Percentiles rank a stretch among this genome's conserved stretches.
Evolutionary conservation across 2,888 invertebrate species (phyloP).

Genomic region (Piscicola geometra): DNA sequence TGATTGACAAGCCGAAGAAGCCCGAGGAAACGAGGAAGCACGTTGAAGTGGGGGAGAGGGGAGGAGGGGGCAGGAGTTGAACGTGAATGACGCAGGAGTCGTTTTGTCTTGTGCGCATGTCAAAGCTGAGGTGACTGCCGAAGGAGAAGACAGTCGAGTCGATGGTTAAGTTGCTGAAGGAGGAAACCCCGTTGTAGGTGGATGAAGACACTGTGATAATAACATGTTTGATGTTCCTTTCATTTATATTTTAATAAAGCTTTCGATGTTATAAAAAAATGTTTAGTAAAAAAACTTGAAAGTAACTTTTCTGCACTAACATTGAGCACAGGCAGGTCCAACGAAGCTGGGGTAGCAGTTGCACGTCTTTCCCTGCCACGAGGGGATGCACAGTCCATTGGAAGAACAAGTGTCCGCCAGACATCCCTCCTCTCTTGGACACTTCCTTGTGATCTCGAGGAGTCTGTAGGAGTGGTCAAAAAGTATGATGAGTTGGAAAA

Average conservation of each 20-base stretch:
- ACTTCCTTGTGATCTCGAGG: slow-evolving; percentile 46
- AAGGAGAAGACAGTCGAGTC: slow-evolving; percentile 16
- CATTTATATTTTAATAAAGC: no score
- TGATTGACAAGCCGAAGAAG: neutral
- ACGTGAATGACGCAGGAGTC: slow-evolving; percentile 13
- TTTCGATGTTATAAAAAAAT: neutral
- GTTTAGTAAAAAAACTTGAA: neutral
- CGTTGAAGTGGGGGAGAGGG: neutral
- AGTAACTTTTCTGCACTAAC: slow-evolving; percentile 40
- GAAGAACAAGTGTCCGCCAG: slow-evolving; percentile 44
- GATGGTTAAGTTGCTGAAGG: slow-evolving; percentile 11
- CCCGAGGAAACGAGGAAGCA: slow-evolving; percentile 11
- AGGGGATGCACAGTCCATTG: slow-evolving; percentile 36
- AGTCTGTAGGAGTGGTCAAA: slow-evolving; percentile 39
- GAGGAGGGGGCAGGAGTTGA: neutral
- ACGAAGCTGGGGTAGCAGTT: slow-evolving; percentile 45
- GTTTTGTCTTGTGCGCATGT: slow-evolving; percentile 11
- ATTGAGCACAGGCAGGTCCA: slow-evolving; percentile 46
- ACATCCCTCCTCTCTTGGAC: slow-evolving; percentile 48
- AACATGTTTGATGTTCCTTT: no score
- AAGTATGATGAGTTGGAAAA: no score
- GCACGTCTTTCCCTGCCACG: slow-evolving; percentile 47
- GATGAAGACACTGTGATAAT: neutral
- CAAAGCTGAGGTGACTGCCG: slow-evolving; percentile 17
- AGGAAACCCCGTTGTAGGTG: slow-evolving; percentile 15